Percentiles rank a stretch among this genome's conserved stretches.
phyloP scores from a whole-genome alignment of 2,113 vertebrate species.

The Bambusicola thoracicus region DNA sequence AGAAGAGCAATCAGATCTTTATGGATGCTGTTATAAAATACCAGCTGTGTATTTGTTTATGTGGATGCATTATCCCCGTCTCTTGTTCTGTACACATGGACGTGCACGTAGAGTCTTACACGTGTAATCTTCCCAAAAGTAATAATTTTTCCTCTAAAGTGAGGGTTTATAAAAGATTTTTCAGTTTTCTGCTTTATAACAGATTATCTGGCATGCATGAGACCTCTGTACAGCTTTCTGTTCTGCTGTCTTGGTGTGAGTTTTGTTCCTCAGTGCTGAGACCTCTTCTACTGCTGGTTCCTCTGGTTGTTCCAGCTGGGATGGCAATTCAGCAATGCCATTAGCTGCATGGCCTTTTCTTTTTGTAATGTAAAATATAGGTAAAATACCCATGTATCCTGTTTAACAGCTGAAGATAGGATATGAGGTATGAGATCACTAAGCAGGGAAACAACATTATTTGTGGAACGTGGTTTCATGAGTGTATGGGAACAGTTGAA shows the following conservation, averaged over 20 bases:
- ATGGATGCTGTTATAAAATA: neutral
- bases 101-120: too few species aligned
- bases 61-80: neutral
- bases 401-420: neutral
- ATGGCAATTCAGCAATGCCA: neutral
- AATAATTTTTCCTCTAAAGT: neutral
- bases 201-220: neutral
- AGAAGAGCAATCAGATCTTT: neutral
- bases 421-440: neutral
- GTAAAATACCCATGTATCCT: neutral
- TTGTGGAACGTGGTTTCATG: too few species aligned
- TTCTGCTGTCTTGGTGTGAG: accelerated
- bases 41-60: accelerated
- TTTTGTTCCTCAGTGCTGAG: neutral
- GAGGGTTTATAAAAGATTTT: neutral
- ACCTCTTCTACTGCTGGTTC: neutral
- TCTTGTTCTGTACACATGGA: neutral
- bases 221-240: neutral
- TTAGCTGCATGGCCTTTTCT: accelerated
- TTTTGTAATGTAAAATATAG: neutral
- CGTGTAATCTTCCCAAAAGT: neutral
- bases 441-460: neutral
- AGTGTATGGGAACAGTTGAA: too few species aligned
- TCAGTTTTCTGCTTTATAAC: neutral
- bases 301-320: neutral